Evolutionary conservation across 2,113 vertebrate species (phyloP).

Genomic region (Guaruba guarouba): DNA sequence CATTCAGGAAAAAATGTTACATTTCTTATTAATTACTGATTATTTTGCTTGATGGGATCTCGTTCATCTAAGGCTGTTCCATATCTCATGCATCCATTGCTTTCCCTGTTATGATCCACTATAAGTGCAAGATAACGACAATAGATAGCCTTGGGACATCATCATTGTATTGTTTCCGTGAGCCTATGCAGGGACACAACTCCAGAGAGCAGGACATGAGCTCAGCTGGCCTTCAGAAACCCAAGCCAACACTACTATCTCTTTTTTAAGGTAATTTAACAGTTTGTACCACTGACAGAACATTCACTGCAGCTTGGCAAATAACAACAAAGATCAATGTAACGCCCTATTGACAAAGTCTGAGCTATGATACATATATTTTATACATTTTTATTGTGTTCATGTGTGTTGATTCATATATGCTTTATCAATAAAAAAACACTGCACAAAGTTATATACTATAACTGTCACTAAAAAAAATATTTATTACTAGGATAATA

Average conservation of each 20-base stretch:
- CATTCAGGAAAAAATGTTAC: background rate
- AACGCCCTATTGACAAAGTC: conserved; percentile 60
- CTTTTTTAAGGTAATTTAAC: conserved; percentile 8
- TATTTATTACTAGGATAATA: conserved; percentile 66
- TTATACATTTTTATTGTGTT: conserved; percentile 66
- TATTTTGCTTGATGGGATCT: background rate
- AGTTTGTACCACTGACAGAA: background rate
- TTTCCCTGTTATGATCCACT: background rate
- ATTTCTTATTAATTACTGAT: background rate
- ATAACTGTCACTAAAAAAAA: conserved; percentile 58
- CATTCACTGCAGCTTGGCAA: background rate
- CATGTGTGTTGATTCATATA: conserved; percentile 74
- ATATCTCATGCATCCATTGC: background rate
- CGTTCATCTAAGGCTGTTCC: background rate
- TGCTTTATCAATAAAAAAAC: conserved; percentile 66
- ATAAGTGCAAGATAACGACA: background rate
- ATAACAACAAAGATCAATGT: conserved; percentile 50
- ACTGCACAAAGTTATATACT: conserved; percentile 50
- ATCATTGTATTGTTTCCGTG: background rate
- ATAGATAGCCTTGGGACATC: background rate
- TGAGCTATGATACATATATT: conserved; percentile 41
- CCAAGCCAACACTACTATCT: background rate
- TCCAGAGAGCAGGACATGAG: background rate
- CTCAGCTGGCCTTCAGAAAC: background rate
- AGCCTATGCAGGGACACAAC: background rate